Evolutionary conservation across 2,113 vertebrate species (phyloP).

Genomic region (zebrafish (Danio rerio)): DNA sequence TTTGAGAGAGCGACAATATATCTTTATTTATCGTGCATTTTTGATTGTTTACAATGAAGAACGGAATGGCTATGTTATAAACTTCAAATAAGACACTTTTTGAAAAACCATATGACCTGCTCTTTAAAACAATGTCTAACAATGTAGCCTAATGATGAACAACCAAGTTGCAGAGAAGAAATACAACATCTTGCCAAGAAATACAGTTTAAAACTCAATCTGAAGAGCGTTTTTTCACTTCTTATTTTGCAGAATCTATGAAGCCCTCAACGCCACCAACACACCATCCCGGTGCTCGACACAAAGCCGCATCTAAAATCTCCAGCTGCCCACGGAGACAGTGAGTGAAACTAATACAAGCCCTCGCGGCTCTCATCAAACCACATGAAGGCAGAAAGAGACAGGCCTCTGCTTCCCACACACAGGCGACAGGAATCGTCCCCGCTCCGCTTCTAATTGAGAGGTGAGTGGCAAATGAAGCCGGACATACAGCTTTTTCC

Average conservation of each 20-base stretch:
- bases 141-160: no score
- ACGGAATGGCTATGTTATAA: no score
- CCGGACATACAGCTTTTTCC: slow-evolving; percentile 45
- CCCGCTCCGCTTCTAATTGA: slow-evolving; percentile 47
- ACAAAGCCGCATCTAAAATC: slow-evolving; percentile 42
- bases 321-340: slow-evolving; percentile 44
- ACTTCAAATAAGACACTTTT: no score
- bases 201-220: neutral
- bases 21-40: no score
- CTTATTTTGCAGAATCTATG: neutral
- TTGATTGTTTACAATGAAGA: no score
- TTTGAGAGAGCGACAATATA: no score
- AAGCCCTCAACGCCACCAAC: neutral
- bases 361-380: slow-evolving; percentile 45
- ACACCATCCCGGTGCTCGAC: neutral
- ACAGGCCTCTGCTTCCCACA: slow-evolving; percentile 40
- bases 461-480: slow-evolving; percentile 57
- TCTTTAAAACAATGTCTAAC: no score
- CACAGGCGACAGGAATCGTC: slow-evolving; percentile 30
- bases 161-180: no score
- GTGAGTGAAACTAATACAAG: slow-evolving; percentile 42
- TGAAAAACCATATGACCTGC: no score
- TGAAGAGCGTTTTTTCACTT: neutral
- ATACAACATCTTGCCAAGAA: neutral
- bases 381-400: slow-evolving; percentile 44